Base-by-base conservation (phyloP, 1,140 invertebrate genomes). In the Eulimnadia texana region DNA sequence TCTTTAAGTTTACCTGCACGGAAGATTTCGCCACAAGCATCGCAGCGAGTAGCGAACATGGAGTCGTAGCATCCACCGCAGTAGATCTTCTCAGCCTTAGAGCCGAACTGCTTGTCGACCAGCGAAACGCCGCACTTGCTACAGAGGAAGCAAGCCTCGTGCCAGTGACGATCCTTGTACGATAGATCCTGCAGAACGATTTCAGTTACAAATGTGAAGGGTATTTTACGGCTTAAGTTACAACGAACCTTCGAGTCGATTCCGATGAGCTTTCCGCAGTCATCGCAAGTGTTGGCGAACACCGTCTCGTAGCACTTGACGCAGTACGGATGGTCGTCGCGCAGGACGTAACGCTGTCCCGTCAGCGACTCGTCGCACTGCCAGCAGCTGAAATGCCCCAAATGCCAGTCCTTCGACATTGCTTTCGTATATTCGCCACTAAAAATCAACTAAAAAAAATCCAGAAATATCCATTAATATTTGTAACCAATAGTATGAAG, bases 91-190 rank as follows among this genome's bases (percentile, higher is more conserved):
- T 92, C 88, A 65, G 85, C 83, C 76, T 99, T 98, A 69, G 92
- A 93, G 67, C 95, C 97, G 73, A 99, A 99, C 72, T 98, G 95
- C 80, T 98, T 96, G 80, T 98, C 95, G 58, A 99, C 95, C 71
- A 99, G 81, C 55, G 93, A 96, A 66, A 93, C 85, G 73, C 91
- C 85, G 78, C 97, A 99, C 77, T 94, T 96, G 75, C 84, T 86
- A 81, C 97, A 99, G 69, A 98, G 82, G 84, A 99, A 99, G 74
- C 97, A 99, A 49, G 87, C 86, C 78, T 98, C 95, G 76, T 98
- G 95, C 95, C 95, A 99, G 73, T 99, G 96, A 77, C 95, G 95
- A 74, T 99, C 96, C 79, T 99, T 99, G 84, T 99, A 99, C 53
- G 95, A 98, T 72, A 99, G 80, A 82, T 99, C 97, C 95, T 99